A percentile compares a stretch with the other conserved stretches of the same genome.
Evolutionary conservation across 2,113 vertebrate species (phyloP).

Genomic region (Gopherus flavomarginatus): DNA sequence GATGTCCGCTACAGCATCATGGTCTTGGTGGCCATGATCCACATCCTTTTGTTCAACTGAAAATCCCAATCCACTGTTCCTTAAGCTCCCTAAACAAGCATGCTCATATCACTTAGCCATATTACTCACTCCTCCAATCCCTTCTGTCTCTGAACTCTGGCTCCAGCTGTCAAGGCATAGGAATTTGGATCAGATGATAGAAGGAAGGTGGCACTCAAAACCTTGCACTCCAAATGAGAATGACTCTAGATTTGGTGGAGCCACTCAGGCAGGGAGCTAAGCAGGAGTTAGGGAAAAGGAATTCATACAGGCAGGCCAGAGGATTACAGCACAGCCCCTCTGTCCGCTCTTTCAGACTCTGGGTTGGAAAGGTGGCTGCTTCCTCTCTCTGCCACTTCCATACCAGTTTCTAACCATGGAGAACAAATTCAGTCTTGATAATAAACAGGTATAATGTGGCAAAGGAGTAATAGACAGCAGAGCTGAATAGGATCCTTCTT

Average conservation of each 20-base stretch:
- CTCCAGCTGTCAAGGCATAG: not conserved
- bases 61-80: not conserved
- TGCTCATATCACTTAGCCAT: not conserved
- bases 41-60: not conserved
- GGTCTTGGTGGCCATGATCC: not conserved
- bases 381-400: not conserved
- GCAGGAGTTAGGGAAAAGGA: not conserved
- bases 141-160: not conserved
- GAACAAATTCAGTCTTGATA: slow-evolving; percentile 31
- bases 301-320: not conserved
- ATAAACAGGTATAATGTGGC: slow-evolving; percentile 6
- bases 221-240: not conserved
- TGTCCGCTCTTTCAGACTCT: not conserved
- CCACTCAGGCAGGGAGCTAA: not conserved
- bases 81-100: not conserved
- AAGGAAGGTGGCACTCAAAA: not conserved
- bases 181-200: not conserved
- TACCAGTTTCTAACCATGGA: not conserved
- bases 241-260: accelerated
- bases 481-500: not conserved
- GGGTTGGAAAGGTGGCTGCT: not conserved
- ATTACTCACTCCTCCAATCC: not conserved
- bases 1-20: not conserved
- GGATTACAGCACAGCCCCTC: slow-evolving; percentile 12
- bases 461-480: not conserved